Conservation (phyloP, 2,113 vertebrate genomes). For the Oreochromis niloticus region DNA sequence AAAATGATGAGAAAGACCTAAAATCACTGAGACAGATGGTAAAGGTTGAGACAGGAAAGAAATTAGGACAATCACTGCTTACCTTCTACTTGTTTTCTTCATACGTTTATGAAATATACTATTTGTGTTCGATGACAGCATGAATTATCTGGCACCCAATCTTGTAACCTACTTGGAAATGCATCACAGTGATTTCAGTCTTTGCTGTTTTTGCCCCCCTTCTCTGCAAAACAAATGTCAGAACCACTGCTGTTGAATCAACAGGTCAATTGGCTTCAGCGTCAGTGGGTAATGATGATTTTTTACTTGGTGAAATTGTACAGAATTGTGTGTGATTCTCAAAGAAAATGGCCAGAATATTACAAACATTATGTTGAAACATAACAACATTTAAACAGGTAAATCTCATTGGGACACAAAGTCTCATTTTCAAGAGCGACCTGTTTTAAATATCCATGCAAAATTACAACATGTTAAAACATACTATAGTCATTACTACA, state of each 20-base stretch:
- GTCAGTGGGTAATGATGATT: neutral
- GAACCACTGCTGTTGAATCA: neutral
- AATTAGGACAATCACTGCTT: neutral
- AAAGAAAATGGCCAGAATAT: neutral
- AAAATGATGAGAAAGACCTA: neutral
- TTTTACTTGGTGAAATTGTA: neutral
- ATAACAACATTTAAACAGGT: neutral
- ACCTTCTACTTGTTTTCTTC: neutral
- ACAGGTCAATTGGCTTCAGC: neutral
- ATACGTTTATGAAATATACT: neutral
- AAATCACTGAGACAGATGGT: neutral
- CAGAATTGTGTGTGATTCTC: neutral
- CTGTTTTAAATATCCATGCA: neutral
- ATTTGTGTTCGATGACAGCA: neutral
- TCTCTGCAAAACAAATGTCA: neutral
- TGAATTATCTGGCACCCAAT: neutral
- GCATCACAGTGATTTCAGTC: neutral
- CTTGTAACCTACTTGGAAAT: neutral
- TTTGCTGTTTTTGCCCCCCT: neutral
- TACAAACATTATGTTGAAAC: neutral
- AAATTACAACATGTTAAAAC: neutral
- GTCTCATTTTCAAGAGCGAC: neutral
- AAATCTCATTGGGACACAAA: neutral
- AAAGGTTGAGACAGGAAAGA: neutral
- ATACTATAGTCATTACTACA: neutral